phyloP scores from a whole-genome alignment of 2,888 invertebrate species.

The Anorthoa munda region DNA sequence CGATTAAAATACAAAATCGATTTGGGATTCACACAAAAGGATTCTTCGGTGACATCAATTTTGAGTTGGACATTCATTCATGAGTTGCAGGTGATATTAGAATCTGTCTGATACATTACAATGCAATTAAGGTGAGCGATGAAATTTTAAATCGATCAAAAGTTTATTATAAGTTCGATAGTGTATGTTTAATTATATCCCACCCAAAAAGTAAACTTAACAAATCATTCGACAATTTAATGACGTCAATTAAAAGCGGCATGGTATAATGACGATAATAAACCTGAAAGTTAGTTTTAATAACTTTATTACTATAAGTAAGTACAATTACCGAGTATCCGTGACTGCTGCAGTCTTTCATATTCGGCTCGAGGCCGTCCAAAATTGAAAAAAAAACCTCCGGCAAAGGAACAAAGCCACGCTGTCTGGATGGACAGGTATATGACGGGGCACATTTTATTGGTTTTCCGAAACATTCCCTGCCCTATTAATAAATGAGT shows the following conservation, averaged over 20 bases:
- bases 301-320: slow-evolving; percentile 64
- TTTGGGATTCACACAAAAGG: slow-evolving; percentile 24
- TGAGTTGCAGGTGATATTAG: slow-evolving; percentile 49
- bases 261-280: slow-evolving; percentile 57
- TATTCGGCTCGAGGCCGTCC: slow-evolving; percentile 72
- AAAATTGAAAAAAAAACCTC: slow-evolving; percentile 76
- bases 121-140: slow-evolving; percentile 33
- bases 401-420: slow-evolving; percentile 87
- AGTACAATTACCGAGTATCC: slow-evolving; percentile 62
- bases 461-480: slow-evolving; percentile 91
- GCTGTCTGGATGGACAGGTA: slow-evolving; percentile 90
- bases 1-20: slow-evolving; percentile 40
- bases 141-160: slow-evolving; percentile 26
- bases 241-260: slow-evolving; percentile 48
- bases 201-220: slow-evolving; percentile 36
- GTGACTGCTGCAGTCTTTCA: slow-evolving; percentile 69
- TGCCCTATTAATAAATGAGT: slow-evolving; percentile 91
- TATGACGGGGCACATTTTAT: slow-evolving; percentile 91
- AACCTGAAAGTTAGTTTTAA: slow-evolving; percentile 63
- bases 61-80: slow-evolving; percentile 58
- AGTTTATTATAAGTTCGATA: slow-evolving; percentile 18
- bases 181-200: slow-evolving; percentile 35
- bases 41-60: slow-evolving; percentile 56
- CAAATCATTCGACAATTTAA: slow-evolving; percentile 59
- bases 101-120: slow-evolving; percentile 33